These are phyloP conservation scores for Euwallacea similis DNA, from an alignment of 1,140 invertebrate species.

Conservation along the genomic window DNA sequence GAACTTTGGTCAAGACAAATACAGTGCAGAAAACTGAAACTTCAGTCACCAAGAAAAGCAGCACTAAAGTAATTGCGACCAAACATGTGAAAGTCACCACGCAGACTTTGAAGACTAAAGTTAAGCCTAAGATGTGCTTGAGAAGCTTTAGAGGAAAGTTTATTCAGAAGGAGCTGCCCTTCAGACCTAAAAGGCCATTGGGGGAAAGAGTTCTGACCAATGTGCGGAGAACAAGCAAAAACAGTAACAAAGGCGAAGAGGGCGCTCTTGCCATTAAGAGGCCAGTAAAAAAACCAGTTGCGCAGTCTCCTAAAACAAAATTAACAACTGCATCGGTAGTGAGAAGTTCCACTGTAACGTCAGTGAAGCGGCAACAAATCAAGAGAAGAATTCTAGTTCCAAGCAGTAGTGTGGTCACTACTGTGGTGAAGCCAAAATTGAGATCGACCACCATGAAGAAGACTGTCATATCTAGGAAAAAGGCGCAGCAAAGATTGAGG, in stretches of 20 bases:
- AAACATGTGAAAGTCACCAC: slow-evolving; percentile 51
- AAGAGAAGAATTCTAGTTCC: slow-evolving; percentile 44
- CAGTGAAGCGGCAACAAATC: slow-evolving; percentile 37
- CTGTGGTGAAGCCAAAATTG: slow-evolving; percentile 41
- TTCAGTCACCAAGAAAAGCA: slow-evolving; percentile 44
- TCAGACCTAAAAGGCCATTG: slow-evolving; percentile 35
- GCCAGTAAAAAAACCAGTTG: slow-evolving; percentile 53
- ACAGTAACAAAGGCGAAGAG: slow-evolving; percentile 49
- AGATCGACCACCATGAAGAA: slow-evolving; percentile 44
- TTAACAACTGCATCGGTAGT: neutral
- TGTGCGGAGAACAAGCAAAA: slow-evolving; percentile 23
- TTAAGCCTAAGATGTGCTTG: slow-evolving; percentile 52
- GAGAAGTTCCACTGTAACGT: neutral
- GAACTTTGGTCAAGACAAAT: slow-evolving; percentile 49
- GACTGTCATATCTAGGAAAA: slow-evolving; percentile 34
- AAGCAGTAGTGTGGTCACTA: slow-evolving; percentile 19
- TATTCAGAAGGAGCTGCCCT: slow-evolving; percentile 49
- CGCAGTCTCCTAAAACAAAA: slow-evolving; percentile 24
- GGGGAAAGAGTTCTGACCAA: slow-evolving; percentile 21
- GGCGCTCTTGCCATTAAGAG: slow-evolving; percentile 43
- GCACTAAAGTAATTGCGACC: slow-evolving; percentile 47
- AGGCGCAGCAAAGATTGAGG: slow-evolving; percentile 33
- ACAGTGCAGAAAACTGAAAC: slow-evolving; percentile 49
- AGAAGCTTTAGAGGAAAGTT: slow-evolving; percentile 51
- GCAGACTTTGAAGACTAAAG: slow-evolving; percentile 46